These are phyloP conservation scores for Magallana ariakensis DNA, from an alignment of 1,140 invertebrate genomes.

Conservation along the genomic window DNA sequence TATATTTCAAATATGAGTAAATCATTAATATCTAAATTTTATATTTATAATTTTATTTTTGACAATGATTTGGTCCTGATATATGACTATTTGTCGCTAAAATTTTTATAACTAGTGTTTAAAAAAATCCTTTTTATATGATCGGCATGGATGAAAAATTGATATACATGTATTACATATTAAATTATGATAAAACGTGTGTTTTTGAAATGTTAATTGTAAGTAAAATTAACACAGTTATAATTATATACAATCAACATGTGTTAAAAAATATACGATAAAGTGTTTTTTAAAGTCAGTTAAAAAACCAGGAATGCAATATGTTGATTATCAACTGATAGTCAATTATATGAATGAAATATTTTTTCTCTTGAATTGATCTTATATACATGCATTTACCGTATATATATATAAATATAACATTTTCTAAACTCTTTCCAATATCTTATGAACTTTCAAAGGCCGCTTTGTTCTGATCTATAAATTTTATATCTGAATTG, in stretches of 20 bases:
- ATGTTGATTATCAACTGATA: no score
- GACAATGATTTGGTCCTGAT: neutral
- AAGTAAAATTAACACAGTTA: neutral
- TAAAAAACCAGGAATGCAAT: neutral
- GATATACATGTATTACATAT: neutral
- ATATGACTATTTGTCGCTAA: neutral
- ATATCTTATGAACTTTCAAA: no score
- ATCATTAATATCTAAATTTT: neutral
- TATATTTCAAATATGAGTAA: no score
- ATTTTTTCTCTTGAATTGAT: no score
- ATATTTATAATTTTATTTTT: neutral
- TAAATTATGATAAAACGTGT: neutral
- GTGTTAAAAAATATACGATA: neutral
- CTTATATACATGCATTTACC: no score
- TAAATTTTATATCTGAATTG: no score
- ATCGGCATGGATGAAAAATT: neutral
- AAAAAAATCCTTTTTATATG: neutral
- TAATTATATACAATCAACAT: neutral
- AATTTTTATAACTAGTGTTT: neutral
- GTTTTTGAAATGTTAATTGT: neutral
- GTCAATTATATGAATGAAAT: no score
- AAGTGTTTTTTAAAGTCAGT: neutral
- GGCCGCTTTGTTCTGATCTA: no score
- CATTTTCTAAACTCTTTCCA: no score
- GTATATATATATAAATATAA: no score